Percentiles rank a stretch among this genome's conserved stretches.
These are phyloP conservation scores for Drosophila subpulchrella DNA, from an alignment of 1,140 invertebrate species.

Conservation along the genomic window DNA sequence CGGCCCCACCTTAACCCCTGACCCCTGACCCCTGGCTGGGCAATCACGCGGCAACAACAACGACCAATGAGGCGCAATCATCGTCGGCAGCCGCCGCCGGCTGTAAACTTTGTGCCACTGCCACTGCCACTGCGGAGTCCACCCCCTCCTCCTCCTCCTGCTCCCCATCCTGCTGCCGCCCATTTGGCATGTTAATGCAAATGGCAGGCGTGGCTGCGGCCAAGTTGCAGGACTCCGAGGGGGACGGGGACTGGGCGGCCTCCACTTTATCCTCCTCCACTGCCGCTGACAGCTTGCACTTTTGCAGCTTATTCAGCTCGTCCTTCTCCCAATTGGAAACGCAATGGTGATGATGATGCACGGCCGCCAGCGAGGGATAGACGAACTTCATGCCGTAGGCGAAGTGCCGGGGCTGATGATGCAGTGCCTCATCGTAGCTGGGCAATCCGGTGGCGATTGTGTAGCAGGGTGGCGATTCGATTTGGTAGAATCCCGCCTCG, in stretches of 20 bases:
- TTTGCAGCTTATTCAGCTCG: conserved; percentile 70
- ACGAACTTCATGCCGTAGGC: conserved; percentile 83
- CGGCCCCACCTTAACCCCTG: conserved; percentile 17
- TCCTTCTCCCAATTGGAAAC: conserved; percentile 76
- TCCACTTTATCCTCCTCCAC: conserved; percentile 41
- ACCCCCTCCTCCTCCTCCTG: conserved; percentile 1
- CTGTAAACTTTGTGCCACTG: conserved; percentile 61
- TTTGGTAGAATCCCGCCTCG: conserved; percentile 78
- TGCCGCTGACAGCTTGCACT: conserved; percentile 80
- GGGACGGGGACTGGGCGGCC: conserved; percentile 6
- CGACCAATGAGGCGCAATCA: conserved; percentile 77
- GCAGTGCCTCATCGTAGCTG: conserved; percentile 87
- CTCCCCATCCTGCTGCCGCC: conserved; percentile 21
- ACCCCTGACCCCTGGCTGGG: conserved; percentile 39
- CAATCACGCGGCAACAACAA: conserved; percentile 80
- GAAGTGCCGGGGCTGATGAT: conserved; percentile 81
- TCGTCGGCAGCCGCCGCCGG: conserved; percentile 73
- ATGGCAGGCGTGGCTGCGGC: conserved; percentile 62
- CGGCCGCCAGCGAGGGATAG: conserved; percentile 76
- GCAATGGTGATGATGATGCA: conserved; percentile 81
- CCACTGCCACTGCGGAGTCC: conserved; percentile 20
- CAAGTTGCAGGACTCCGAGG: conserved; percentile 28
- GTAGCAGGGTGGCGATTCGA: conserved; percentile 87
- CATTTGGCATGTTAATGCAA: conserved; percentile 79
- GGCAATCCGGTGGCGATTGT: conserved; percentile 87